These are phyloP conservation scores for Acipenser transmontanus DNA, from an alignment of 2,797 vertebrate genomes.

Conservation along the genomic window DNA sequence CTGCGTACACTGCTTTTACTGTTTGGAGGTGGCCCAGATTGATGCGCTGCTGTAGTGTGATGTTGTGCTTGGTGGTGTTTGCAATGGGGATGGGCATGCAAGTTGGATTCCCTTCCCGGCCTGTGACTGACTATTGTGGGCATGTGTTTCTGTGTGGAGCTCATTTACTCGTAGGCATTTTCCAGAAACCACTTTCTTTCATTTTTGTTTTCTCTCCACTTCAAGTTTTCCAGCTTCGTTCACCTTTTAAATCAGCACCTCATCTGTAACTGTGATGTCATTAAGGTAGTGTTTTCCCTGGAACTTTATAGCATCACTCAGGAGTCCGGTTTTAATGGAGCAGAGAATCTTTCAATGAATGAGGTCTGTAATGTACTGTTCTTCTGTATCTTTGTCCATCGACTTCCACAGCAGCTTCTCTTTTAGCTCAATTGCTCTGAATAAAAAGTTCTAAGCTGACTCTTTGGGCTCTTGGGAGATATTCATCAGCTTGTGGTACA, in stretches of 20 bases:
- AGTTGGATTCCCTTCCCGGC: too few species aligned
- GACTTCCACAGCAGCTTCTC: neutral
- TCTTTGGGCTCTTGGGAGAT: conserved; percentile 10
- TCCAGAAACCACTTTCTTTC: neutral
- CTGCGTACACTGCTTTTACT: too few species aligned
- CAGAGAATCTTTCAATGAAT: conserved; percentile 3
- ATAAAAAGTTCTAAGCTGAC: neutral
- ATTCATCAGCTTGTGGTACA: neutral
- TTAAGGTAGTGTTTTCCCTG: conserved; percentile 12
- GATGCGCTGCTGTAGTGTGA: too few species aligned
- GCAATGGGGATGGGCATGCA: too few species aligned
- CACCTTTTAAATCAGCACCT: conserved; percentile 9
- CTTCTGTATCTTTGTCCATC: neutral
- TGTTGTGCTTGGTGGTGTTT: too few species aligned
- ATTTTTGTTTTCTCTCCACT: conserved; percentile 12
- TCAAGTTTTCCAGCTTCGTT: conserved; percentile 10
- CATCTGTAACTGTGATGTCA: conserved; percentile 4
- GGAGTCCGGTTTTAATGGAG: neutral
- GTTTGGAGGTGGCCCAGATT: too few species aligned
- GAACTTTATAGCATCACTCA: conserved; percentile 12
- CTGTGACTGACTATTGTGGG: neutral
- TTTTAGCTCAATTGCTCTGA: conserved; percentile 13
- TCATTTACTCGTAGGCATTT: conserved; percentile 8
- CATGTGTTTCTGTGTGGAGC: neutral
- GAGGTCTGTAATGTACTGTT: conserved; percentile 3